Evolutionary conservation across 2,888 invertebrate species (phyloP).

Genomic region (Drosophila mulleri): DNA sequence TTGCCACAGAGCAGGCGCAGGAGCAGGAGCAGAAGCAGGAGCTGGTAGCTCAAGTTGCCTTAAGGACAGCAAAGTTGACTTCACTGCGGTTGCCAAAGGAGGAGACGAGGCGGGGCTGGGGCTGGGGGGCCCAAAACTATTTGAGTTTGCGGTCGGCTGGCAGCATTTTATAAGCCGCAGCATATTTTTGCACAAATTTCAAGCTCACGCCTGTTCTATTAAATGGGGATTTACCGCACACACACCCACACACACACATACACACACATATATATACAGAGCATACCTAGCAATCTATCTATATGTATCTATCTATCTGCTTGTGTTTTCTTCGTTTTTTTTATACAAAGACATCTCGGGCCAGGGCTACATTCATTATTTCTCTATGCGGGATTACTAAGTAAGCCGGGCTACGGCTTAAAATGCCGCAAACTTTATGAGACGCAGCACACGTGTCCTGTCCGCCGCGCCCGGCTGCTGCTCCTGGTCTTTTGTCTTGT

Average conservation of each 20-base stretch:
- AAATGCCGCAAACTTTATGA: slow-evolving; percentile 80
- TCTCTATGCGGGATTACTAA: slow-evolving; percentile 72
- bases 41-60: slow-evolving; percentile 41
- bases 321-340: slow-evolving; percentile 58
- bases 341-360: slow-evolving; percentile 47
- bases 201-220: slow-evolving; percentile 70
- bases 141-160: slow-evolving; percentile 64
- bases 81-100: slow-evolving; percentile 50
- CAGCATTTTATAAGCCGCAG: slow-evolving; percentile 72
- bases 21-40: no score
- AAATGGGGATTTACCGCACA: slow-evolving; percentile 67
- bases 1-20: slow-evolving; percentile 22
- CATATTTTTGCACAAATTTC: slow-evolving; percentile 73
- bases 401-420: slow-evolving; percentile 74
- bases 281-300: slow-evolving; percentile 37
- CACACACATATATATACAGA: slow-evolving; percentile 21
- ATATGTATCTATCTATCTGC: slow-evolving; percentile 47
- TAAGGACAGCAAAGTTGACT: slow-evolving; percentile 68
- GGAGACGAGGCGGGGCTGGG: slow-evolving; percentile 3
- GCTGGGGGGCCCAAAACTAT: slow-evolving; percentile 59
- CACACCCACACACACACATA: slow-evolving; percentile 19
- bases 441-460: slow-evolving; percentile 74
- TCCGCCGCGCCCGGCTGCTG: background rate
- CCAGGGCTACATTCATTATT: slow-evolving; percentile 75
- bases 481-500: slow-evolving; percentile 8